Percentiles rank a stretch among this genome's conserved stretches.
These are phyloP conservation scores for Bubo bubo DNA, from an alignment of 2,113 vertebrate genomes.

Conservation along the genomic window DNA sequence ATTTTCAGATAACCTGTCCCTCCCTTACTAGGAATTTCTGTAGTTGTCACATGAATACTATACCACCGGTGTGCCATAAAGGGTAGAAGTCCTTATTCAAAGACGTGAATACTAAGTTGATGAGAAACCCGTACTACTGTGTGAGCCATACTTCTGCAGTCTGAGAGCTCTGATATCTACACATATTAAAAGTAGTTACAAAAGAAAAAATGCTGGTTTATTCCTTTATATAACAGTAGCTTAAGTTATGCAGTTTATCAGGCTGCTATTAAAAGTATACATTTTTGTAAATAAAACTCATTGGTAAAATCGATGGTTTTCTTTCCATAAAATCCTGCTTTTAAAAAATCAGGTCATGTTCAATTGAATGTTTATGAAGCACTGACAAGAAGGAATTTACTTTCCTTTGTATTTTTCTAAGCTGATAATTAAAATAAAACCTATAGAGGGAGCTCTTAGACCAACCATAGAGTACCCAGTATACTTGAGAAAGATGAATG, in stretches of 20 bases:
- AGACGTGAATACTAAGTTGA: not conserved
- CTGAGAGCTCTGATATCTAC: not conserved
- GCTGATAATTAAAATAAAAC: not conserved
- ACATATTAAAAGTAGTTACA: not conserved
- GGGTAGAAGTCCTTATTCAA: not conserved
- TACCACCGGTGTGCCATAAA: not conserved
- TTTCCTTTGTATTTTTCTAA: not conserved
- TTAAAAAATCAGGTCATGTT: not conserved
- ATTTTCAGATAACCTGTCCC: not conserved
- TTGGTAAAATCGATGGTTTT: fast-evolving
- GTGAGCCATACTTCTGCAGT: not conserved
- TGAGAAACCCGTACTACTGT: not conserved
- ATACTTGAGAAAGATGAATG: not conserved
- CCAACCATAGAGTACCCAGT: not conserved
- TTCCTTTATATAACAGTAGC: not conserved
- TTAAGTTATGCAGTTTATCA: not conserved
- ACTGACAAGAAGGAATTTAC: not conserved
- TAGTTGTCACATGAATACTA: not conserved
- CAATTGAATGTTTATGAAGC: not conserved
- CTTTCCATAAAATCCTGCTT: not conserved
- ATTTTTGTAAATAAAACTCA: not conserved
- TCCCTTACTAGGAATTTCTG: not conserved
- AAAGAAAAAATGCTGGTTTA: not conserved
- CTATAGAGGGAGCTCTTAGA: constrained; percentile 48
- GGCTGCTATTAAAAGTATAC: not conserved